Evolutionary conservation across 2,113 vertebrate genomes (phyloP).

Genomic region (Dromas ardeola): DNA sequence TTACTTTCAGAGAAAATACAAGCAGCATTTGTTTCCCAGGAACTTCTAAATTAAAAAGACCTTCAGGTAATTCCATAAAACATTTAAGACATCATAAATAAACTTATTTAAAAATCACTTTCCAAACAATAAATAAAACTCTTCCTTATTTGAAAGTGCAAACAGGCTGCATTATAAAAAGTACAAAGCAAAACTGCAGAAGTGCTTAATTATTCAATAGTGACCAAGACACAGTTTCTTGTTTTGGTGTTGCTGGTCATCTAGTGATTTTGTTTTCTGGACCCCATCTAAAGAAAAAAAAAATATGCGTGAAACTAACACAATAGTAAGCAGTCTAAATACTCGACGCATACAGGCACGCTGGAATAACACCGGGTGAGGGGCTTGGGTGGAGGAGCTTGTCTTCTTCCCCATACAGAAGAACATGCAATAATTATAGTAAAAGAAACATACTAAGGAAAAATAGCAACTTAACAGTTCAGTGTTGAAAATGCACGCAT

Average conservation of each 20-base stretch:
- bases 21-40: constrained; percentile 18
- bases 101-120: constrained; percentile 50
- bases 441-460: not conserved
- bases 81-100: constrained; percentile 60
- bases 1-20: constrained; percentile 39
- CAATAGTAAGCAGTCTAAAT: not conserved
- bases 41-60: constrained; percentile 49
- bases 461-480: not conserved
- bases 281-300: constrained; percentile 65
- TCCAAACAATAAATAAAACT: constrained; percentile 61
- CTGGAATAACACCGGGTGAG: not conserved
- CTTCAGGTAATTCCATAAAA: constrained; percentile 18
- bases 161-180: constrained; percentile 60
- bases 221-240: constrained; percentile 75
- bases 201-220: constrained; percentile 16
- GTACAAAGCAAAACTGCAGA: not conserved
- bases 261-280: constrained; percentile 26
- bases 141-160: constrained; percentile 51
- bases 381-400: not conserved
- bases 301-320: not conserved
- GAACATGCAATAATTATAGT: not conserved
- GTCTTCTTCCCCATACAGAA: not conserved
- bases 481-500: not conserved
- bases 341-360: not conserved
- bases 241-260: constrained; percentile 70